Base-by-base conservation (phyloP, 2,888 invertebrate genomes). In the Watsonalla cultraria region DNA sequence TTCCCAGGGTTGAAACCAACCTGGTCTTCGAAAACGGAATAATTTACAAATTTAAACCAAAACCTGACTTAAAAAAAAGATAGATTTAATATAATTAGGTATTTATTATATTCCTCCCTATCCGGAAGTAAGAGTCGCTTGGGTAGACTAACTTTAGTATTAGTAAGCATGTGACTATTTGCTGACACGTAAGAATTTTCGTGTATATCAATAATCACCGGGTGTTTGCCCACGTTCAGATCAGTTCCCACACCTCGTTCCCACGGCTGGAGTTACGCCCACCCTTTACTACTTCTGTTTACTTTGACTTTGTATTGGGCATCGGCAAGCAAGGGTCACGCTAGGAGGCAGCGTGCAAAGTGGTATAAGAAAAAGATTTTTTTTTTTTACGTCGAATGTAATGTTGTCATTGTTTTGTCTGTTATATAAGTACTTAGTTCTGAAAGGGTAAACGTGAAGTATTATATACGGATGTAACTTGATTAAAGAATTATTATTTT, bases 201-300 rank as follows among this genome's bases (percentile, higher is more conserved):
- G 42, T 42, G 42, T 42, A 42, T 42, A 42, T 42, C 42, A 42
- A 42, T 42, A 42, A 11, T 42, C 11, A 42, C 7, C 48, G 37
- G 47, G 53, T 47, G 51, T 39, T 47, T 37, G 51, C 13, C 9
- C 9, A 5, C 14, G 51, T 53, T 14, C 46, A 52, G 52, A 50
- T 50, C 50, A 49, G 46, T 47, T 53, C 14, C 47, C 8, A 49
- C 46, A 51, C 37, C 48, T 5, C 35, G 47, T 59, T 59, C 59
- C 49, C 59, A 59, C 59, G 59, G 54, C 51, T 50, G 34, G 9
- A 33, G 39, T 42, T 39, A 54, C 56, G 42, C 56, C 59, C 54
- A 59, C 59, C 51, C 15, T 33, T 37, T 14, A 46, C 49, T 47
- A 51, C 55, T 56, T 51, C 39, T 56, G 47, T 59, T 56, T 56